Evolutionary conservation across 2,888 invertebrate species (phyloP), one percentile per base, ranked within the genome.

Genomic region (Seira musarum): DNA sequence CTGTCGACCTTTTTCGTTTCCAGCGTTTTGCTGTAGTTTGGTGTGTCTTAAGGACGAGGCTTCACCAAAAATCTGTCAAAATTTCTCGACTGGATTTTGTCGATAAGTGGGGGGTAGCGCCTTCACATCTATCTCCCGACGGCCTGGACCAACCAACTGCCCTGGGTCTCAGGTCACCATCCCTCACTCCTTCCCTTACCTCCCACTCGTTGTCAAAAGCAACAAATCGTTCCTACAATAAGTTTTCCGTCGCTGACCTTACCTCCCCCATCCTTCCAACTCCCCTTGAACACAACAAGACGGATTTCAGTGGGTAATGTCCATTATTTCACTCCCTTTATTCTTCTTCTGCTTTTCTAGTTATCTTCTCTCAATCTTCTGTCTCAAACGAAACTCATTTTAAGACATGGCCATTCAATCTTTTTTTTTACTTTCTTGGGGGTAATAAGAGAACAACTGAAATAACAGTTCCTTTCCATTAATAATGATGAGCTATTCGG

Each of bases 21-120:
- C 60, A 60, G 60, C 60, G 60, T 21, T 60, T 60, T 21, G 60
- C 60, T 60, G 60, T 60, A 15, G 60, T 60, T 60, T 72, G 67
- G 81, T 76, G 81, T 75, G 70, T 69, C 53, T 70, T 73, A 75
- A 76, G 61, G 72, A 69, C 69, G 75, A 74, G 72, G 81, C 76
- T 72, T 49, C 25, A 68, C 72, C 22, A 60, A 78, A 78, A 86
- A 91, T 90, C 92, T 92, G 93, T 92, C 94, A 95, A 94, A 94
- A 96, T 96, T 96, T 95, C 96, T 93, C 96, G 95, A 93, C 94
- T 96, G 94, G 96, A 96, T 93, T 95, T 96, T 92, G 93, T 95
- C 92, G 96, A 96, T 93, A 95, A 95, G 95, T 96, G 96, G 96
- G 96, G 96, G 94, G 95, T 96, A 92, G 96, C 96, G 93, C 96